These are phyloP conservation scores for Thalassophryne amazonica DNA, from an alignment of 2,797 vertebrate genomes.

Conservation along the genomic window DNA sequence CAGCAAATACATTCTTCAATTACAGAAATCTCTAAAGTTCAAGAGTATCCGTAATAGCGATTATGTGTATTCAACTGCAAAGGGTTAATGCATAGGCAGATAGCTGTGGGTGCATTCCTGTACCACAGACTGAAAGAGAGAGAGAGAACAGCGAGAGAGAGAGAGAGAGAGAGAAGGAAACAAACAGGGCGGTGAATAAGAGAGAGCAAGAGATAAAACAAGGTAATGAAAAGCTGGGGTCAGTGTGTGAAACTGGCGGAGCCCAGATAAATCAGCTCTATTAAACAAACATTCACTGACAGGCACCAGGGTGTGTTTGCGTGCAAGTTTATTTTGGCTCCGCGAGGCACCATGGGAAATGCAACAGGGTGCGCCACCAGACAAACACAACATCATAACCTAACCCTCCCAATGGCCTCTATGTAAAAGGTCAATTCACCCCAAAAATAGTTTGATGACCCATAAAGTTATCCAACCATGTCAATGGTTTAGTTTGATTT, in stretches of 20 bases:
- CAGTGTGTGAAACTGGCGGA: conserved; percentile 42
- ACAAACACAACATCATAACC: conserved; percentile 36
- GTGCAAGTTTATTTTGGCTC: conserved; percentile 49
- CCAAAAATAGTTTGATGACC: too few relatives aligned
- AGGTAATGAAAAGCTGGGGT: conserved; percentile 8
- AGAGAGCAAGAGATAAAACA: not conserved
- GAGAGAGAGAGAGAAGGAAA: conserved; percentile 2
- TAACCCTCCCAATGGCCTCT: not conserved
- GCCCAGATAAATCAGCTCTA: conserved; percentile 56
- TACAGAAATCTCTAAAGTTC: conserved; percentile 27
- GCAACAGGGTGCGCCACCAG: conserved; percentile 48
- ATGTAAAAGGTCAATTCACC: conserved; percentile 19
- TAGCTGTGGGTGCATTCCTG: conserved; percentile 48
- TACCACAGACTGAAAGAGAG: conserved; percentile 14
- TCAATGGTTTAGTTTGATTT: too few relatives aligned
- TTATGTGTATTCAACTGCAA: not conserved
- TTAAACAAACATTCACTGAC: conserved; percentile 71
- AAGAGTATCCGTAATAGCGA: too few relatives aligned
- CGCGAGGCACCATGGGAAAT: conserved; percentile 54
- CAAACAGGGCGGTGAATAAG: too few relatives aligned
- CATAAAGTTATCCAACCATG: too few relatives aligned
- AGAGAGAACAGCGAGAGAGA: not conserved
- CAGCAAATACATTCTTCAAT: conserved; percentile 37
- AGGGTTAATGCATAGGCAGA: conserved; percentile 14
- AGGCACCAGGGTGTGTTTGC: conserved; percentile 60